Conservation (phyloP, 53 echinoderm and acorn worm species). For the Zoroaster sp. region DNA sequence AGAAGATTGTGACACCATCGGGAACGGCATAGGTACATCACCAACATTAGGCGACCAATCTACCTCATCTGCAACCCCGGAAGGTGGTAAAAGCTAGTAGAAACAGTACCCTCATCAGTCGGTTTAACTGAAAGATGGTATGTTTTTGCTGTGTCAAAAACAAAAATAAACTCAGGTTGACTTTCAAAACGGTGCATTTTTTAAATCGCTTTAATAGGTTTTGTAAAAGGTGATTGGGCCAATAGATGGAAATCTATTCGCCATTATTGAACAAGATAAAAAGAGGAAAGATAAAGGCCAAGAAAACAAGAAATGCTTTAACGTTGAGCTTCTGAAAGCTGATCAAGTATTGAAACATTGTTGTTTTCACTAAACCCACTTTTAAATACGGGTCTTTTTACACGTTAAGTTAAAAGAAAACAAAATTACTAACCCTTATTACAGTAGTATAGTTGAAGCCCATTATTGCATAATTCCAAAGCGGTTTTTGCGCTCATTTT, state of each 20-base stretch:
- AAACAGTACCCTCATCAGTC: neutral
- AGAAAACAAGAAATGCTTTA: neutral
- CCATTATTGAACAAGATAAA: neutral
- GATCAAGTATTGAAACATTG: neutral
- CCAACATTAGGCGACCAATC: neutral
- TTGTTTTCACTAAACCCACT: conserved; percentile 31
- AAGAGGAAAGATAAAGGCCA: neutral
- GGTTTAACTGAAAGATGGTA: neutral
- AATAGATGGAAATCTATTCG: neutral
- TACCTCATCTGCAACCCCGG: neutral
- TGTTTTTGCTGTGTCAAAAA: neutral
- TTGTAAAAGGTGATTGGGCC: neutral
- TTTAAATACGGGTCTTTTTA: conserved; percentile 48
- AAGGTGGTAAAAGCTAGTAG: conserved; percentile 15
- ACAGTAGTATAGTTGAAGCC: neutral
- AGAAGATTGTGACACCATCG: neutral
- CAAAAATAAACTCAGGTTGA: conserved; percentile 43
- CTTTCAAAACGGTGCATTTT: conserved; percentile 60
- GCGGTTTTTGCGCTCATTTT: neutral
- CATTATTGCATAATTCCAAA: neutral
- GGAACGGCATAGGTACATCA: neutral
- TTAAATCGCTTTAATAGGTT: neutral
- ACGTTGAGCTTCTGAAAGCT: neutral
- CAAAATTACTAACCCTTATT: conserved; percentile 16
- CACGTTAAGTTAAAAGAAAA: too few relatives aligned